Evolutionary conservation across 2,888 invertebrate species (phyloP).

Genomic region (Mythimna vitellina): DNA sequence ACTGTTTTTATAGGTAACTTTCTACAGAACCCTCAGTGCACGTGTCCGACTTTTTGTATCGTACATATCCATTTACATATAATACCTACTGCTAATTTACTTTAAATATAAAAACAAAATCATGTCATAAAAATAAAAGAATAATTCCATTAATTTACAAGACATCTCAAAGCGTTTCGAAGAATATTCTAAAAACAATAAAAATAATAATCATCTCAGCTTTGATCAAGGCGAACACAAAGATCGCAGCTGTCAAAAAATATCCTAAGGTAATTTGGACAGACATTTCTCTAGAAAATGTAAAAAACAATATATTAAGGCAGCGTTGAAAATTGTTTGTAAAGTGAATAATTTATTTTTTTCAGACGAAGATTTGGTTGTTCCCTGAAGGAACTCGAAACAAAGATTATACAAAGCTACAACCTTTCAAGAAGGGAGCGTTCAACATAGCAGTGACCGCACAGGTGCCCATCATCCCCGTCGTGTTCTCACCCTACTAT

Average conservation of each 20-base stretch:
- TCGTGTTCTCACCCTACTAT: slow-evolving; percentile 92
- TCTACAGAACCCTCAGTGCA: too few relatives aligned
- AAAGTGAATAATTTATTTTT: slow-evolving; percentile 53
- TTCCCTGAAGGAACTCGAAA: slow-evolving; percentile 94
- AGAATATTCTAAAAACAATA: slow-evolving; percentile 22
- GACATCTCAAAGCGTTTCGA: not conserved
- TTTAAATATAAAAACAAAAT: not conserved
- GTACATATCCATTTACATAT: too few relatives aligned
- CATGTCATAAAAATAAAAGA: not conserved
- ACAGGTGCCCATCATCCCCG: slow-evolving; percentile 92
- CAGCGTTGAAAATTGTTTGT: slow-evolving; percentile 29
- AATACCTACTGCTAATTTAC: not conserved
- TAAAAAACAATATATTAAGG: slow-evolving; percentile 69
- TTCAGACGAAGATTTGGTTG: slow-evolving; percentile 92
- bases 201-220: slow-evolving; percentile 32
- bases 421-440: slow-evolving; percentile 94
- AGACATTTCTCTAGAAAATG: slow-evolving; percentile 74
- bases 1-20: too few relatives aligned
- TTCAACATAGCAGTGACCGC: slow-evolving; percentile 93
- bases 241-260: slow-evolving; percentile 87
- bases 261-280: slow-evolving; percentile 78
- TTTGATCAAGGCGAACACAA: slow-evolving; percentile 45
- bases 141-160: not conserved
- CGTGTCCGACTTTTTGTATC: too few relatives aligned
- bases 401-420: slow-evolving; percentile 84